Conservation (phyloP, 2,888 invertebrate genomes). For the Plebejus anna region DNA sequence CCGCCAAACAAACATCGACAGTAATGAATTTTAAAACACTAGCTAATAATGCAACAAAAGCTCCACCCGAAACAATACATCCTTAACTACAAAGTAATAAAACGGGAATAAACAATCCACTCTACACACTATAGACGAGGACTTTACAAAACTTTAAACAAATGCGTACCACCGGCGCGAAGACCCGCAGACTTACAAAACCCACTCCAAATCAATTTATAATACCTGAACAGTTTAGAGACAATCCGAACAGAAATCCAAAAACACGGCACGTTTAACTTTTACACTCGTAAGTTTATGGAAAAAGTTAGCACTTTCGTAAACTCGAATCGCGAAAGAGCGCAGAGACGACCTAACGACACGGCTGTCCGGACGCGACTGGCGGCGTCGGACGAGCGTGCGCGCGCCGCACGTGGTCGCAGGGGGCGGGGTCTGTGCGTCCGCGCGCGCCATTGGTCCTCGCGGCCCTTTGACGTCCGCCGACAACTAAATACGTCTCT, state of each 20-base stretch:
- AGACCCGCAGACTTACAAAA: conserved; percentile 42
- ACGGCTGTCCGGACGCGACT: conserved; percentile 55
- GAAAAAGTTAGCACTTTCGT: conserved; percentile 22
- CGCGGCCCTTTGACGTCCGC: conserved; percentile 69
- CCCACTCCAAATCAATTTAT: conserved; percentile 39
- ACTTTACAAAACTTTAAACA: conserved; percentile 49
- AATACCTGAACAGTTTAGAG: conserved; percentile 41
- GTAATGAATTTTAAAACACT: conserved; percentile 26
- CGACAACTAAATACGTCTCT: conserved; percentile 76
- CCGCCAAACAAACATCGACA: conserved; percentile 29
- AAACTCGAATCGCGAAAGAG: conserved; percentile 7
- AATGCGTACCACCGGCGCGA: conserved; percentile 52
- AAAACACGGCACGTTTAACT: conserved; percentile 37
- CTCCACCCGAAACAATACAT: conserved; percentile 48
- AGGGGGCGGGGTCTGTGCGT: conserved; percentile 56
- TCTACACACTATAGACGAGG: conserved; percentile 52
- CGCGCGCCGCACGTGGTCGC: conserved; percentile 76
- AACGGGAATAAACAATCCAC: conserved; percentile 41
- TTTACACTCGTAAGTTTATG: conserved; percentile 13
- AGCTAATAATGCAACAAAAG: conserved; percentile 27
- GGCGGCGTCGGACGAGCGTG: conserved; percentile 55
- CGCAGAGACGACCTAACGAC: conserved; percentile 40
- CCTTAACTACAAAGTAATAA: conserved; percentile 45
- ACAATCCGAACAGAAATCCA: conserved; percentile 34
- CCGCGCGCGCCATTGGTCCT: conserved; percentile 55